phyloP scores from a whole-genome alignment of 2,888 invertebrate genomes.

The Ellobium chinense region DNA sequence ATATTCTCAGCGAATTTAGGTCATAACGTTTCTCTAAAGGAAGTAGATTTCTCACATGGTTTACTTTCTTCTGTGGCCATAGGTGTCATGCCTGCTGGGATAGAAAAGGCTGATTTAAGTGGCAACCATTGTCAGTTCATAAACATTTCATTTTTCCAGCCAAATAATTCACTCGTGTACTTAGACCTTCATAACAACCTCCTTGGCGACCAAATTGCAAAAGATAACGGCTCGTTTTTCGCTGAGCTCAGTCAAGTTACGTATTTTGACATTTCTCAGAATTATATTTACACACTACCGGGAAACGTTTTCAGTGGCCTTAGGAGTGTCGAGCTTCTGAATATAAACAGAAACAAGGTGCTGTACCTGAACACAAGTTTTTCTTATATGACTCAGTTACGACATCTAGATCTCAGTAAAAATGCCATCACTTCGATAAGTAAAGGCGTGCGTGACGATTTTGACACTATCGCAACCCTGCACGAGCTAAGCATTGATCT shows the following conservation, averaged over 20 bases:
- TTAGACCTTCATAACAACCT: too few relatives aligned
- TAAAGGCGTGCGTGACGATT: neutral
- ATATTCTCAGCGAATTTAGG: neutral
- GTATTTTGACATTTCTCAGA: conserved; percentile 18
- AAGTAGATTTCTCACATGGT: neutral
- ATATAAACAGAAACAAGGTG: neutral
- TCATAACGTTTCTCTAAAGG: neutral
- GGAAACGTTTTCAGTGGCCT: neutral
- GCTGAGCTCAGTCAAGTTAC: neutral
- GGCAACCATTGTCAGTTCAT: too few relatives aligned
- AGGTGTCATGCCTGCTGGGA: neutral
- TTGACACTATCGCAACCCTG: neutral
- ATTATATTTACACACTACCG: conserved; percentile 3
- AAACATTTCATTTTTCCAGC: neutral
- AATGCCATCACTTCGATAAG: conserved; percentile 4
- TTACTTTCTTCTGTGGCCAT: neutral
- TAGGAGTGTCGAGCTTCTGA: neutral
- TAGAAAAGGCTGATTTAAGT: neutral
- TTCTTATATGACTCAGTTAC: conserved; percentile 4
- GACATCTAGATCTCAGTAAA: neutral
- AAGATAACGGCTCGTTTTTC: neutral
- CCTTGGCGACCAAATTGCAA: neutral
- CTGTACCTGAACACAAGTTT: neutral
- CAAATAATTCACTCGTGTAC: too few relatives aligned
- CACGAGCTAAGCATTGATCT: neutral